Conservation (phyloP, 2,888 invertebrate species). For the Spicauda simplicius region DNA sequence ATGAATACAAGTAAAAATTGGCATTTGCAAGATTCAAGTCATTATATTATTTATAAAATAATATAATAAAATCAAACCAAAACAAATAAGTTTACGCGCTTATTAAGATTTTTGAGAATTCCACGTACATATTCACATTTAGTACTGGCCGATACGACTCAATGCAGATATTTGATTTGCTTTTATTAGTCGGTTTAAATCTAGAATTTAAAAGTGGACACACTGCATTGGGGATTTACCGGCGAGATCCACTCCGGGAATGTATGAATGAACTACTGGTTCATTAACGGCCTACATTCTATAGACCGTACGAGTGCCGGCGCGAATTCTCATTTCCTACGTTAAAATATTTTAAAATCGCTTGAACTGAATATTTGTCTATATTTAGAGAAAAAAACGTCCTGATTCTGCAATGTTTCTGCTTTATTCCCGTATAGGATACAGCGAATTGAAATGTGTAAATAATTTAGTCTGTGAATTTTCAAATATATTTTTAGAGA, state of each 20-base stretch:
- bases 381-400: constrained; percentile 12
- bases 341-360: constrained; percentile 26
- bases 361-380: constrained; percentile 18
- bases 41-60: too few species aligned
- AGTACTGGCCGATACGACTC: background rate
- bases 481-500: too few species aligned
- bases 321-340: constrained; percentile 8
- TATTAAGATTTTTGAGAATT: too few species aligned
- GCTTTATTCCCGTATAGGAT: too few species aligned
- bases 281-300: constrained; percentile 31
- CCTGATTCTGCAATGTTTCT: constrained; percentile 2
- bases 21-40: too few species aligned
- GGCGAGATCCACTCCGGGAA: constrained; percentile 10
- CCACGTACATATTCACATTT: too few species aligned
- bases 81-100: too few species aligned
- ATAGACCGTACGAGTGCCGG: constrained; percentile 18
- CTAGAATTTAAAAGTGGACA: constrained; percentile 29
- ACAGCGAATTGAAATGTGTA: too few species aligned
- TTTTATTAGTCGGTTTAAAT: constrained; percentile 9
- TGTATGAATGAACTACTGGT: constrained; percentile 26
- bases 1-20: too few species aligned
- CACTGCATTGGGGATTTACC: constrained; percentile 14
- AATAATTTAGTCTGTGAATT: too few species aligned
- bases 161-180: background rate
- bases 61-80: too few species aligned